Evolutionary conservation across 1,140 invertebrate species (phyloP), one percentile per base, ranked within the genome.

Genomic region (Musca vetustissima): DNA sequence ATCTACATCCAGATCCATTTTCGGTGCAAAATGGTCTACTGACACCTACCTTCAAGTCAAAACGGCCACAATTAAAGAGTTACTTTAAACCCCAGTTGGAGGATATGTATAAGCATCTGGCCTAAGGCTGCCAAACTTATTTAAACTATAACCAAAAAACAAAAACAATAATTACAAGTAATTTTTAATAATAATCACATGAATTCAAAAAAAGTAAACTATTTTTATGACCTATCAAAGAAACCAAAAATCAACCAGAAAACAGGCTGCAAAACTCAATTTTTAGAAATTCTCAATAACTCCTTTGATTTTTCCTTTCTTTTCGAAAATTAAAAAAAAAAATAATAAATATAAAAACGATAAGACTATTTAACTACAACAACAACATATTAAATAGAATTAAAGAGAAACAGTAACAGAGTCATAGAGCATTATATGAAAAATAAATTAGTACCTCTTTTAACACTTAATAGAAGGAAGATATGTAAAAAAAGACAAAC

Each of bases 31-130:
- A 99, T 84, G 95, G 94, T 69, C 88, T 99, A 17, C 85, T 99
- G 25, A 99, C 98, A 47, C 97, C 98, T 47, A 98, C 97, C 50
- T 87, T 99, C 79, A 99, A 99, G 85, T 90, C 93, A 69, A 98
- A 98, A 85, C 87, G 96, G 82, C 92, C 93, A 53, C 91, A 96
- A 82, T 87, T 97, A 67, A 93, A 91, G 81, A 92, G 89, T 64
- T 93, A 94, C 76, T 97, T 96, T 84, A 94, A 94, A 77, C 91
- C 92, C 13, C 92, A 95, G 81, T 86, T 97, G 73, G 93, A 95
- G 79, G 93, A 95, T 83, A 92, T 98, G 88, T 98, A 97, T 85
- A 87, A 86, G 76, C 83, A 86, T 73, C 73, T 83, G 73, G 80
- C 80, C 74, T 83, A 76, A 80, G 50, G 36, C 36, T 43, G 36